A percentile compares a stretch with the other conserved stretches of the same genome.
Evolutionary conservation across 2,888 invertebrate genomes (phyloP).

Genomic region (Aquatica leii): DNA sequence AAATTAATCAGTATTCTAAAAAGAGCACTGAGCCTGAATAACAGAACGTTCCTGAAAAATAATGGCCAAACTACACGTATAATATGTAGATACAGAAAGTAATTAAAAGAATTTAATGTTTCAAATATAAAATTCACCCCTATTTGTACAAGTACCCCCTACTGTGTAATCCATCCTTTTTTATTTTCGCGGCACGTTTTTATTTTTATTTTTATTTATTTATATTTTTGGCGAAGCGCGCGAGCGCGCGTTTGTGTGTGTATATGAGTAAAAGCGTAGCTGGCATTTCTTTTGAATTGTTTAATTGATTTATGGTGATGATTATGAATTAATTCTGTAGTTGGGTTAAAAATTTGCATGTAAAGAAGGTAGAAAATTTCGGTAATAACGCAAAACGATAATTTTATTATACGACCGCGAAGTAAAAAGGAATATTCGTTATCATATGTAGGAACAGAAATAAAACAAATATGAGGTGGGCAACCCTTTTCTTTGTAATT

Average conservation of each 20-base stretch:
- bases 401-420: slow-evolving; percentile 43
- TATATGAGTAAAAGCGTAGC: too few species aligned
- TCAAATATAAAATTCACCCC: slow-evolving; percentile 60
- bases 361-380: slow-evolving; percentile 30
- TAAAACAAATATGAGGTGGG: slow-evolving; percentile 40
- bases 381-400: slow-evolving; percentile 40
- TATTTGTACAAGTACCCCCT: slow-evolving; percentile 40
- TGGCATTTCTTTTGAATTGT: slow-evolving; percentile 2
- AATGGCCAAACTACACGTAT: slow-evolving; percentile 59
- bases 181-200: slow-evolving; percentile 48
- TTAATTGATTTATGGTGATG: slow-evolving; percentile 15
- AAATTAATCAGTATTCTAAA: slow-evolving; percentile 59
- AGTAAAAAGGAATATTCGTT: slow-evolving; percentile 44
- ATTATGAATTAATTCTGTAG: slow-evolving; percentile 5
- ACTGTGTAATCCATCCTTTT: slow-evolving; percentile 47
- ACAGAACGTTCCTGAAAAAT: slow-evolving; percentile 55
- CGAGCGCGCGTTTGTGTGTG: too few species aligned
- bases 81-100: slow-evolving; percentile 60
- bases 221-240: not conserved
- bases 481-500: slow-evolving; percentile 41
- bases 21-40: slow-evolving; percentile 50
- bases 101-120: slow-evolving; percentile 61
- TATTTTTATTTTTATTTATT: slow-evolving; percentile 45
- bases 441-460: slow-evolving; percentile 39
- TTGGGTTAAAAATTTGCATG: slow-evolving; percentile 29